Evolutionary conservation across 2,113 vertebrate species (phyloP), one percentile per base, ranked within the genome.

Genomic region (Panurus biarmicus): DNA sequence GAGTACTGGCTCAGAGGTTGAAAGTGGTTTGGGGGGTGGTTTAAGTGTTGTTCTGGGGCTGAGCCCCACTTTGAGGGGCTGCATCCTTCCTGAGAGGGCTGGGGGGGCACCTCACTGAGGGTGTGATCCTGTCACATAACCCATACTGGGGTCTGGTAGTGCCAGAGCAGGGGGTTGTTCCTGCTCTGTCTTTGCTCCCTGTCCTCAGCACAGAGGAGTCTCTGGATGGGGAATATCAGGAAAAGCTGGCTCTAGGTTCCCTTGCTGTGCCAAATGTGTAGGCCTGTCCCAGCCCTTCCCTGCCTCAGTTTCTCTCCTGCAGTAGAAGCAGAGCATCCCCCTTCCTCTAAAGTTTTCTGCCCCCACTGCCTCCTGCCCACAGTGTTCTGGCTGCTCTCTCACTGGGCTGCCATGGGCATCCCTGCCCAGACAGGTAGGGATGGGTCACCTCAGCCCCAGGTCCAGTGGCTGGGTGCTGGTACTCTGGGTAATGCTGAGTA

Each of bases 391-490:
- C 80, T 86, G 54, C 29, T 61, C 33, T 88, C 54, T 35, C 18
- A 0, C 5, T 1, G 11, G n/a, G 15, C 56, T 74, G 79, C 53
- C 6, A 1, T 8, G 28, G 64, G 42, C 36, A 50, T 29, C 33
- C 11, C 9, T 65, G 50, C 45, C 26, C 23, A 7, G 36, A 10
- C 36, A 11, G 47, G 26, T 14, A 10, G 62, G n/a, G 6, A 13
- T 25, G 36, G 50, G 7, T 23, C 7, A 8, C 7, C 26, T 42
- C 40, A 31, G 21, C 14, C 33, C 65, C 29, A 3, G 0, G 0
- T 4, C 31, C 44, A 10, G 26, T 2, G 5, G 14, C 10, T 12
- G 54, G 4, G 7, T 5, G 13, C 50, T 66, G 87, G 12, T 45
- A 16, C 75, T 25, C 58, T 23, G 62, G 45, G 44, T 1, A 4